phyloP scores from a whole-genome alignment of 2,113 vertebrate species.

The Pangasianodon hypophthalmus region DNA sequence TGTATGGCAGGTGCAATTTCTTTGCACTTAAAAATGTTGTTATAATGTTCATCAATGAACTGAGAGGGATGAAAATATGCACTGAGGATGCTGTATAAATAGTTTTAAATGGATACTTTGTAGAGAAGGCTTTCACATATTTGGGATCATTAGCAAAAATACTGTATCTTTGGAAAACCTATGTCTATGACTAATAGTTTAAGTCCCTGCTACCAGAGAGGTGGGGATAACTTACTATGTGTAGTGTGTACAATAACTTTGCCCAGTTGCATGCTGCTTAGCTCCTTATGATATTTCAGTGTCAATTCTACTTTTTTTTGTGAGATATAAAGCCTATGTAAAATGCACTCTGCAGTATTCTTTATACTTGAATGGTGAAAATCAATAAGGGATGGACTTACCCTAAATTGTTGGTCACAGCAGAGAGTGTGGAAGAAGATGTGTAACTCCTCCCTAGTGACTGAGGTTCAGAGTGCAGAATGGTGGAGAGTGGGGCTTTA shows the following conservation, averaged over 20 bases:
- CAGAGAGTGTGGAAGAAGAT: slow-evolving; percentile 23
- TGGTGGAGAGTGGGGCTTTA: slow-evolving; percentile 43
- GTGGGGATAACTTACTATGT: slow-evolving; percentile 49
- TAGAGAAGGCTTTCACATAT: neutral
- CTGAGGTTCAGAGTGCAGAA: slow-evolving; percentile 45
- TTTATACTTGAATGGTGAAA: slow-evolving; percentile 48
- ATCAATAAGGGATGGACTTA: slow-evolving; percentile 64
- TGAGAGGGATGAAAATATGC: neutral
- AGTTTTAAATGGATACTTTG: neutral
- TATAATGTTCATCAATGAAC: neutral
- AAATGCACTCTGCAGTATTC: slow-evolving; percentile 54
- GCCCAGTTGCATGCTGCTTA: slow-evolving; percentile 51
- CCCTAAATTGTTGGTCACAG: slow-evolving; percentile 54
- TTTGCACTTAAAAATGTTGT: slow-evolving; percentile 10
- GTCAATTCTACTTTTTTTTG: slow-evolving; percentile 52
- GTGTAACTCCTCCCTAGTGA: slow-evolving; percentile 65
- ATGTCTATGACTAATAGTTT: neutral
- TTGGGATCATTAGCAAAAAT: neutral
- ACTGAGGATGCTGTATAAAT: neutral
- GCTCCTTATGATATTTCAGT: slow-evolving; percentile 56
- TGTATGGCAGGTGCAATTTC: neutral
- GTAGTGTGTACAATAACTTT: slow-evolving; percentile 43
- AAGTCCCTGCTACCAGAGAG: neutral
- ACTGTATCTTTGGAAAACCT: neutral
- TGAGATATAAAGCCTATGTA: slow-evolving; percentile 59